Percentiles rank a stretch among this genome's conserved stretches.
These are phyloP conservation scores for Montipora foliosa DNA, from an alignment of 64 coral and sea anemone species.

Conservation along the genomic window DNA sequence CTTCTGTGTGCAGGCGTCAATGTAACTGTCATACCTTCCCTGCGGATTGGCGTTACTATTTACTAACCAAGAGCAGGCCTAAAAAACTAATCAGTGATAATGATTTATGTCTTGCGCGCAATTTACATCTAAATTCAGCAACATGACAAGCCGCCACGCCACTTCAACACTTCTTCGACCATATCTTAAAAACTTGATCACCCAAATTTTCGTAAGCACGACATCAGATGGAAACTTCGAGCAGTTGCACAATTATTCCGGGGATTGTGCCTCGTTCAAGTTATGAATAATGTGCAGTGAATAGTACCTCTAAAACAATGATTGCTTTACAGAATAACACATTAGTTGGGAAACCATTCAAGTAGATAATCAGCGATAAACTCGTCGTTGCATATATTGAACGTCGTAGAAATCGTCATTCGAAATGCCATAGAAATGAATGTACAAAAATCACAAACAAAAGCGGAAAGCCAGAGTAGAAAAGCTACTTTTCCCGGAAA, in stretches of 20 bases:
- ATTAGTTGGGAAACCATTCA: not conserved
- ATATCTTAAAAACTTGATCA: not conserved
- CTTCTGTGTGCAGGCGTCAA: not conserved
- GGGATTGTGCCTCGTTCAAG: slow-evolving; percentile 26
- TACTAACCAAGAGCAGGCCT: not conserved
- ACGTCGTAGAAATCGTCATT: too few relatives aligned
- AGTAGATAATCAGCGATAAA: slow-evolving; percentile 27
- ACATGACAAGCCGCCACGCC: not conserved
- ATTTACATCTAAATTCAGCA: slow-evolving; percentile 53
- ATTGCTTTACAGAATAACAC: not conserved
- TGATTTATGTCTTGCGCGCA: slow-evolving; percentile 34
- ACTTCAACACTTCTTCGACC: not conserved
- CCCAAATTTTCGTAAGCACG: not conserved
- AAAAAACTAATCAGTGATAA: not conserved
- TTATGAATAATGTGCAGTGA: not conserved
- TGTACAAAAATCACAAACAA: not conserved
- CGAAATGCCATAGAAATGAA: not conserved
- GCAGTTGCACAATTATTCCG: not conserved
- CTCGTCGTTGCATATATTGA: not conserved
- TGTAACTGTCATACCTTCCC: not conserved
- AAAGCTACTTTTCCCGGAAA: not conserved
- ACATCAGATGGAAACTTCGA: not conserved
- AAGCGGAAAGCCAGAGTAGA: not conserved
- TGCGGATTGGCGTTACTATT: not conserved
- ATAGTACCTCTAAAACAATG: slow-evolving; percentile 26